phyloP scores from a whole-genome alignment of 92 coral and sea anemone species.

The Porites lobata region DNA sequence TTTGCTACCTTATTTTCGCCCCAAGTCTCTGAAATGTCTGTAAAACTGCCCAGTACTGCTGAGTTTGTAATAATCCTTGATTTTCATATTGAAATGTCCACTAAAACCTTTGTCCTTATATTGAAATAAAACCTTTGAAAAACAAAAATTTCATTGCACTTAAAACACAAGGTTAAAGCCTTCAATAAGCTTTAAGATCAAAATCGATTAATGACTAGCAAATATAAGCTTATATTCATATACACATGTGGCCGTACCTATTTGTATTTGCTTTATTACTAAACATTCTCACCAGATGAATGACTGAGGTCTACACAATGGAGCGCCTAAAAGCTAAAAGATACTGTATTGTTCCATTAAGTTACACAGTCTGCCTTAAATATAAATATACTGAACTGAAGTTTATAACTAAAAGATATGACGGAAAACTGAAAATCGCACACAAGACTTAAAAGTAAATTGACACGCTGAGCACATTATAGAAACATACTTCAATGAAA shows the following conservation, averaged over 20 bases:
- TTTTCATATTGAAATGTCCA: constrained; percentile 14
- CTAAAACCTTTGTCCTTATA: constrained; percentile 22
- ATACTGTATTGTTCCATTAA: not conserved
- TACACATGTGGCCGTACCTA: constrained; percentile 11
- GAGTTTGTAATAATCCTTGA: constrained; percentile 36
- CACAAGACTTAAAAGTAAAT: constrained; percentile 36
- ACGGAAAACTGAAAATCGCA: constrained; percentile 15
- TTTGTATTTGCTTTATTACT: constrained; percentile 14
- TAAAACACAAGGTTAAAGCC: constrained; percentile 24
- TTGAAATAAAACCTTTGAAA: constrained; percentile 22
- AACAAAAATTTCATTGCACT: constrained; percentile 12
- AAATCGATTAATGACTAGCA: constrained; percentile 12
- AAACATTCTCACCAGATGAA: constrained; percentile 11
- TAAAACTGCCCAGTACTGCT: constrained; percentile 9
- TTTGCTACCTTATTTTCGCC: no score
- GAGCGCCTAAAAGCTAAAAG: constrained; percentile 5
- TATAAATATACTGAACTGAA: no score
- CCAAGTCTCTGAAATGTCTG: constrained; percentile 38
- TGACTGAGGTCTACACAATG: constrained; percentile 16
- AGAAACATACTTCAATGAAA: constrained; percentile 28
- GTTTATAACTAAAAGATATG: constrained; percentile 30
- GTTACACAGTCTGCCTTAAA: no score
- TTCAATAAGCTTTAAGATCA: constrained; percentile 21
- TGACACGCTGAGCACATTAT: constrained; percentile 17
- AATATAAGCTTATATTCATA: not conserved